Evolutionary conservation across 2,888 invertebrate species (phyloP).

Genomic region (Drosophila tanythrix): DNA sequence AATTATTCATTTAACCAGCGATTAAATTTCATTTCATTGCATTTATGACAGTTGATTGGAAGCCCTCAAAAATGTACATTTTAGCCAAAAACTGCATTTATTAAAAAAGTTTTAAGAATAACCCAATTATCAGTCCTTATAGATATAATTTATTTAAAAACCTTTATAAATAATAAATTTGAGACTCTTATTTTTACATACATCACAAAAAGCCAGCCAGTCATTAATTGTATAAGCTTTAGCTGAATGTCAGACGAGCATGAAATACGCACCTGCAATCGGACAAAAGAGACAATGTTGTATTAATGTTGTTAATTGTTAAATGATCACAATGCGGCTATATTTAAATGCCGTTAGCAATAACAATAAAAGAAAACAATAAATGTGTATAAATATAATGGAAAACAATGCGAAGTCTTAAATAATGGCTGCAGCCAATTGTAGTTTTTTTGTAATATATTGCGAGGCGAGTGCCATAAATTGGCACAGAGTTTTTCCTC

Average conservation of each 20-base stretch:
- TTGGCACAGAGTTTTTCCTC: slow-evolving; percentile 45
- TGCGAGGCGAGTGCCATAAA: slow-evolving; percentile 57
- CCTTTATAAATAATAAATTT: neutral
- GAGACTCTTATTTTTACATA: neutral
- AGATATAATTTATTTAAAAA: neutral
- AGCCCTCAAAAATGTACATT: no score
- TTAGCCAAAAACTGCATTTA: no score
- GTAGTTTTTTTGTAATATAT: slow-evolving; percentile 29
- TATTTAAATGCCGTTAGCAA: slow-evolving; percentile 38
- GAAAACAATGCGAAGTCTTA: slow-evolving; percentile 21
- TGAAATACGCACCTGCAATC: slow-evolving; percentile 69
- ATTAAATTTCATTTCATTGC: neutral
- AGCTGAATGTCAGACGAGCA: slow-evolving; percentile 7
- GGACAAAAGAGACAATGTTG: slow-evolving; percentile 42
- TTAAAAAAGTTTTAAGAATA: no score
- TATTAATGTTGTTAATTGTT: slow-evolving; percentile 54
- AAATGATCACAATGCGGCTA: slow-evolving; percentile 34
- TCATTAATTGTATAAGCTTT: neutral
- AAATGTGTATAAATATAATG: slow-evolving; percentile 1
- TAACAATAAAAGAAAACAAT: slow-evolving; percentile 19
- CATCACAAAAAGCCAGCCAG: neutral
- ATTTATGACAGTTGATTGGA: no score
- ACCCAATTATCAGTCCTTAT: neutral
- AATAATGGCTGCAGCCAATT: slow-evolving; percentile 28
- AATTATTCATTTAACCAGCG: neutral